phyloP scores from a whole-genome alignment of 2,888 invertebrate genomes.

The Stomorhina lunata region DNA sequence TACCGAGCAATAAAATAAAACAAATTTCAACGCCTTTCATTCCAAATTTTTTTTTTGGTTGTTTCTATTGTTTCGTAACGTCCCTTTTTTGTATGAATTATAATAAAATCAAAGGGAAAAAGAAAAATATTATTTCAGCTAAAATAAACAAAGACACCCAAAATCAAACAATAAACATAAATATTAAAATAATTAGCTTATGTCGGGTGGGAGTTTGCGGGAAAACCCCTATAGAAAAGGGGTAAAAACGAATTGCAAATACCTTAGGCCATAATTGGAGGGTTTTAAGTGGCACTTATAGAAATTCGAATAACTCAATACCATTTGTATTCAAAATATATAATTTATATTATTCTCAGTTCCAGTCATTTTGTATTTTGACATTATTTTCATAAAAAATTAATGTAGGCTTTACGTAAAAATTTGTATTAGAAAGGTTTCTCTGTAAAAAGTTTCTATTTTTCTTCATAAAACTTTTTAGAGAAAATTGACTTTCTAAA shows the following conservation, averaged over 20 bases:
- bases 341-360: no score
- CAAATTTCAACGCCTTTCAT: slow-evolving; percentile 56
- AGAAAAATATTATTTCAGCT: background rate
- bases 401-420: no score
- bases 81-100: slow-evolving; percentile 1
- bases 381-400: no score
- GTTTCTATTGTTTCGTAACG: slow-evolving; percentile 26
- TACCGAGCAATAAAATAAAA: slow-evolving; percentile 57
- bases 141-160: slow-evolving; percentile 29
- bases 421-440: no score
- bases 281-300: no score
- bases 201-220: background rate
- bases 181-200: background rate
- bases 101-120: background rate
- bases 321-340: no score
- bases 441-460: no score
- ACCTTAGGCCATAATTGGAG: no score
- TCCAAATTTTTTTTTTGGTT: background rate
- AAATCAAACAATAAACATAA: background rate
- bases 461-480: no score
- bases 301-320: no score
- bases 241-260: background rate
- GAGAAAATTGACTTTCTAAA: no score
- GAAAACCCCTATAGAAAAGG: background rate
- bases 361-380: no score